Conservation (phyloP, 92 coral and sea anemone genomes). For the Palythoa grandiflora region DNA sequence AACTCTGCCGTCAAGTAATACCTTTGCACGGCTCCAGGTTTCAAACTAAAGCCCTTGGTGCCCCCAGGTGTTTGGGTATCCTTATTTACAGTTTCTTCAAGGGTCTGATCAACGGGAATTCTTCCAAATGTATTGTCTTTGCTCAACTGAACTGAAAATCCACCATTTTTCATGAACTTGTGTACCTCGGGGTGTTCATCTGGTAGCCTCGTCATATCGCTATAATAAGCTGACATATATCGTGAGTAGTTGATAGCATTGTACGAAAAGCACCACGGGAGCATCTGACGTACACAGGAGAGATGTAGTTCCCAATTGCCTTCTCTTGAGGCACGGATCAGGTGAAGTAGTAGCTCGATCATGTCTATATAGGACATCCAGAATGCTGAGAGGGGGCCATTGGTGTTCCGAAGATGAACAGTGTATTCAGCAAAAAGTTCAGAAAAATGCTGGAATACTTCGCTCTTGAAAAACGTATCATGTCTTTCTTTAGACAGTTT, state of each 20-base stretch:
- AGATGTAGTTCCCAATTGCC: slow-evolving; percentile 67
- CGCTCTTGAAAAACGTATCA: slow-evolving; percentile 43
- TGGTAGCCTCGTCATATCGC: slow-evolving; percentile 62
- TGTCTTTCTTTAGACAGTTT: slow-evolving; percentile 54
- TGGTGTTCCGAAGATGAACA: slow-evolving; percentile 27
- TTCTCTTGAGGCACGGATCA: slow-evolving; percentile 54
- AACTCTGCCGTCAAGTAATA: slow-evolving; percentile 65
- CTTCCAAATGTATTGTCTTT: slow-evolving; percentile 47
- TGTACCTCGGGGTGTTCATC: slow-evolving; percentile 58
- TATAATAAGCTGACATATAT: slow-evolving; percentile 53
- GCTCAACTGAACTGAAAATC: slow-evolving; percentile 60
- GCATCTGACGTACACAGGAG: slow-evolving; percentile 43
- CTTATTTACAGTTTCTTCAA: slow-evolving; percentile 73
- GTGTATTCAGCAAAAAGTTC: slow-evolving; percentile 29
- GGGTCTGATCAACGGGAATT: slow-evolving; percentile 69
- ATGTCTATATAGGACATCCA: slow-evolving; percentile 46
- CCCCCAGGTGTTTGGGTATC: slow-evolving; percentile 71
- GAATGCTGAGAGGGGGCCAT: slow-evolving; percentile 49
- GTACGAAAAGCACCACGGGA: slow-evolving; percentile 64
- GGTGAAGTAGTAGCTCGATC: slow-evolving; percentile 48
- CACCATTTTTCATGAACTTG: slow-evolving; percentile 50
- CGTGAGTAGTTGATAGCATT: slow-evolving; percentile 57
- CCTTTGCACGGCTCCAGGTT: slow-evolving; percentile 69
- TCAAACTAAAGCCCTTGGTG: slow-evolving; percentile 68
- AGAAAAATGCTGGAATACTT: slow-evolving; percentile 7